Base-by-base conservation (phyloP, 2,113 vertebrate species). In the Ameiurus melas region DNA sequence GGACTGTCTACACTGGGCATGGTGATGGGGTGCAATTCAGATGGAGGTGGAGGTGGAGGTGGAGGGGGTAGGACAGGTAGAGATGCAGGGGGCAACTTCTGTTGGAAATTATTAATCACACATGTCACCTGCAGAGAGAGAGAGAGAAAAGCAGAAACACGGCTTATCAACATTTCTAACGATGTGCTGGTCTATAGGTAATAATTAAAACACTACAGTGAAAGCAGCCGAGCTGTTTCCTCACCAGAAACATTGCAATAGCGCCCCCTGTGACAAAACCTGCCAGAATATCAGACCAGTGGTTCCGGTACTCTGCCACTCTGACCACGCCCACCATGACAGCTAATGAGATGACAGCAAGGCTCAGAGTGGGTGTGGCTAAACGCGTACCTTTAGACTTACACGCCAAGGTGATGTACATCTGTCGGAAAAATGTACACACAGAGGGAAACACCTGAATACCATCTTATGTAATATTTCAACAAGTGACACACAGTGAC, bases 401-500 rank as follows among this genome's bases (percentile, higher is more conserved):
- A 92, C 97, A 97, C 64, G 97, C 95, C 71, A 97, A 94, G 0
- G 97, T 98, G 88, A 98, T 95, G 9, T 98, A 98, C 97, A 98
- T 98, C 97, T 98, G 93, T 14, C 30, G 55, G 55, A 66, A 30
- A 57, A 83, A 81, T 9, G 2, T 33, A 8, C 3, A 33, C 51
- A 86, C 20, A 79, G 60, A 75, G 22, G 0, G 10, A 77, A 80
- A 30, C 27, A 30, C 27, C n/a, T 80, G 27, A 80, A 55, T 80
- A 55, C 8, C 19, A 30, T n/a, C 5, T 22, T 8, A 4, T 27
- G 43, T 47, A 25, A 47, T 2, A 9, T 25, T 25, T 47, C 22
- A 77, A 47, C 36, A 47, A 47, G 39, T 47, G 33, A 39, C 36
- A 73, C 19, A 22, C 71, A 73, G 36, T 43, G 36, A 73, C 70